Percentiles rank a stretch among this genome's conserved stretches.
phyloP scores from a whole-genome alignment of 2,888 invertebrate genomes.

The Diarsia brunnea region DNA sequence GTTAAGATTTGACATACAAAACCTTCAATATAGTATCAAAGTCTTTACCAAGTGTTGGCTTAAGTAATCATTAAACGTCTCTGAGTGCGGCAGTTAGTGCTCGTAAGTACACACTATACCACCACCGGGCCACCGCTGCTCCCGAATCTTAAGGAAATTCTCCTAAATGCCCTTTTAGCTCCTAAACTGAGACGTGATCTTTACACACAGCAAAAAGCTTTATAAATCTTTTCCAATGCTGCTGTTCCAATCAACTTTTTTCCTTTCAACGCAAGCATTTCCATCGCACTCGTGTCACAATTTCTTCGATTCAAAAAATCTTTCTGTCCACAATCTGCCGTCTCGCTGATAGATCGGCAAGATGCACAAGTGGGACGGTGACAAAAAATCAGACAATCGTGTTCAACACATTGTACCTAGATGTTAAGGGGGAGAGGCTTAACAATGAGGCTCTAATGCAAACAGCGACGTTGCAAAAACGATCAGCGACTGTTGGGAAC shows the following conservation, averaged over 20 bases:
- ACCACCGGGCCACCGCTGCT: too few species aligned
- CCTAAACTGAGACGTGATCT: slow-evolving; percentile 23
- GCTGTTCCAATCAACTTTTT: slow-evolving; percentile 61
- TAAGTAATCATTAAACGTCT: too few species aligned
- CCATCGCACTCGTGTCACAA: slow-evolving; percentile 57
- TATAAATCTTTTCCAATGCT: slow-evolving; percentile 45
- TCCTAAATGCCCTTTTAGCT: neutral
- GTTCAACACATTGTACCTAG: slow-evolving; percentile 69
- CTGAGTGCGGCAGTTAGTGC: too few species aligned
- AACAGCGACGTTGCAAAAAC: slow-evolving; percentile 79
- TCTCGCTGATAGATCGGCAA: slow-evolving; percentile 38
- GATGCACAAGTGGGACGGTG: slow-evolving; percentile 68
- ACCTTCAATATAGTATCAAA: too few species aligned
- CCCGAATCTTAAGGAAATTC: neutral
- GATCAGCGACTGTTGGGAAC: slow-evolving; percentile 76
- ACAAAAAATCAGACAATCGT: slow-evolving; percentile 70
- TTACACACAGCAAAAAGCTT: slow-evolving; percentile 36
- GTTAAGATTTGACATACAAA: too few species aligned
- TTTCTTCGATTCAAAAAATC: slow-evolving; percentile 65
- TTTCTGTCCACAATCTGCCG: slow-evolving; percentile 57
- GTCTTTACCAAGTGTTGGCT: too few species aligned
- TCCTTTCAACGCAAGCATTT: slow-evolving; percentile 57
- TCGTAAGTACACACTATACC: too few species aligned
- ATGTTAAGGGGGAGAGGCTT: slow-evolving; percentile 49
- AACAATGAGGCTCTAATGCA: slow-evolving; percentile 77